Conservation (phyloP, 1,140 invertebrate species). For the Agrilus planipennis region DNA sequence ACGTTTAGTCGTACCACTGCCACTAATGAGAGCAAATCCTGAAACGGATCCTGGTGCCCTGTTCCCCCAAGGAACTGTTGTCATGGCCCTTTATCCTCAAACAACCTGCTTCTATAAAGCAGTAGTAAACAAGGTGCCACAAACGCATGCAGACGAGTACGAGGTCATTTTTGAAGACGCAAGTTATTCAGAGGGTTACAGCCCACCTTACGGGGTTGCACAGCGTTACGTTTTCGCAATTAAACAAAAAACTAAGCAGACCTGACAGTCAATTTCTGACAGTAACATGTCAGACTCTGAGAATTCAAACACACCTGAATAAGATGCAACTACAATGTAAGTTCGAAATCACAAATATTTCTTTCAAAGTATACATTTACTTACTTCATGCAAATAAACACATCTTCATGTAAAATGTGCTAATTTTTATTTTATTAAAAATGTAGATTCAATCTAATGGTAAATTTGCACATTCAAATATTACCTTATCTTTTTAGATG, state of each 20-base stretch:
- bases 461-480: too few species aligned
- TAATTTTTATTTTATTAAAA: too few species aligned
- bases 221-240: conserved; percentile 90
- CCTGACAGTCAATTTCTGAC: conserved; percentile 18
- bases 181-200: conserved; percentile 79
- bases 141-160: conserved; percentile 80
- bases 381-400: not conserved
- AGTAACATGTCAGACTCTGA: conserved; percentile 15
- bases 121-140: conserved; percentile 74
- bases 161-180: conserved; percentile 92
- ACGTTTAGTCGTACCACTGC: conserved; percentile 79
- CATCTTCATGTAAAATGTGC: too few species aligned
- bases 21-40: conserved; percentile 91
- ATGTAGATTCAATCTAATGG: too few species aligned
- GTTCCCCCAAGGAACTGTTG: conserved; percentile 78
- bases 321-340: too few species aligned
- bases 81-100: conserved; percentile 96
- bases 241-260: conserved; percentile 47
- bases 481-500: too few species aligned
- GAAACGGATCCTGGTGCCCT: conserved; percentile 86
- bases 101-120: conserved; percentile 98
- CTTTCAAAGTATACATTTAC: too few species aligned
- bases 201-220: conserved; percentile 84
- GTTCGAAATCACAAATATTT: too few species aligned
- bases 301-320: conserved; percentile 7